phyloP scores from a whole-genome alignment of 2,797 vertebrate genomes.

The Varecia variegata region DNA sequence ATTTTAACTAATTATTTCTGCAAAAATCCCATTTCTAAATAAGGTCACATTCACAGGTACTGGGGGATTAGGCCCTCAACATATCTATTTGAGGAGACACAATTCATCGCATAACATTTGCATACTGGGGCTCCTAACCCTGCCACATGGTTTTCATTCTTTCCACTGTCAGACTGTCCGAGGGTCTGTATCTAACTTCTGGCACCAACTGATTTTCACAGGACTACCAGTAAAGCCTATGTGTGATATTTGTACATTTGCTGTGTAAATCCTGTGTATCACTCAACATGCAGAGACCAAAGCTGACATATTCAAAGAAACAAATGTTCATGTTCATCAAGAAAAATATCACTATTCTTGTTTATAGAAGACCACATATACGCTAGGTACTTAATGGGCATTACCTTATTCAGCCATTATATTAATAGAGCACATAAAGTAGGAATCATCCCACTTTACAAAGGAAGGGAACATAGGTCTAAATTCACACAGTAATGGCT shows the following conservation, averaged over 20 bases:
- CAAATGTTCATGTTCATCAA: not conserved
- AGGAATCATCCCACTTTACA: not conserved
- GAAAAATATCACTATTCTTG: not conserved
- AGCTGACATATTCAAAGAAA: not conserved
- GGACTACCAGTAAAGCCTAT: not conserved
- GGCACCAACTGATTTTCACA: not conserved
- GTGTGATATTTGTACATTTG: not conserved
- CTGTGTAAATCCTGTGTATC: not conserved
- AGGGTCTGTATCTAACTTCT: not conserved
- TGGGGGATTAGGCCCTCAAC: too few species aligned
- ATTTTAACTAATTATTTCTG: not conserved
- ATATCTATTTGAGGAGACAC: not conserved
- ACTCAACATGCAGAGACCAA: not conserved
- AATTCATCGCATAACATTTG: not conserved
- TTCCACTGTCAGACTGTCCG: not conserved
- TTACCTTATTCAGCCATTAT: not conserved
- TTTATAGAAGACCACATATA: not conserved
- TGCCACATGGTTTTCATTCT: not conserved
- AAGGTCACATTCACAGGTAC: not conserved
- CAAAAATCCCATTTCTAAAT: not conserved
- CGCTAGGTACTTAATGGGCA: not conserved
- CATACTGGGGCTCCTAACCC: not conserved
- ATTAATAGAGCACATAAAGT: not conserved
- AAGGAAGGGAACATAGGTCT: not conserved
- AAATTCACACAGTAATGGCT: not conserved